Base-by-base conservation (phyloP, 2,113 vertebrate genomes). In the Symphodus melops region DNA sequence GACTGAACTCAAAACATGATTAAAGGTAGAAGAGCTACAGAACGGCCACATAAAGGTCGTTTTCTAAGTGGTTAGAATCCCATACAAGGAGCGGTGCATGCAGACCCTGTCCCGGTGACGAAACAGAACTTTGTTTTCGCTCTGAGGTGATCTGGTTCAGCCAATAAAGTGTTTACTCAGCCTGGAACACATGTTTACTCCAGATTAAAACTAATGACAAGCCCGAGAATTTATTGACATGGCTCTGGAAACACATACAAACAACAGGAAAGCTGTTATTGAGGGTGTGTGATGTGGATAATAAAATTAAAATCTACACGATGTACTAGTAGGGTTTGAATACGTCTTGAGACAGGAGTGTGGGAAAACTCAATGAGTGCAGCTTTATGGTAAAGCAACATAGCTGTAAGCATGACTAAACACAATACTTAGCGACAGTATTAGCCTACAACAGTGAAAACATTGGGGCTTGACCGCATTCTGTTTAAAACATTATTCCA, bases 141-240 rank as follows among this genome's bases (percentile, higher is more conserved):
- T 81, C 59, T 33, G 72, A 74, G 82, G 68, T 83, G 67, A 71
- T 69, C 72, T 63, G 51, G 68, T 84, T 83, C 76, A 79, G 75
- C 82, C 77, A 78, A 68, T 63, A 68, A 70, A 64, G 33, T 88
- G 88, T 90, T 86, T 88, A 84, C 75, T 75, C 68, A 73, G 59
- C 58, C 75, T 82, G 80, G 72, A 57, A 61, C 16, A 73, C 72
- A 77, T 90, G 84, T 91, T 92, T 90, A 91, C 72, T 72, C 3
- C 4, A 82, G 79, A 84, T 79, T 61, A 80, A 76, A 78, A 88
- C 77, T 87, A 77, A 84, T 70, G 84, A 87, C 81, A 79, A 76
- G 78, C 52, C 66, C 13, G 39, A 52, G 68, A 72, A 85, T 77
- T 58, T 88, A 89, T 77, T 61, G 69, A 72, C 74, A 63, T 58